Evolutionary conservation across 2,113 vertebrate genomes (phyloP), one percentile per base, ranked within the genome.

Genomic region (Rhagologus leucostigma): DNA sequence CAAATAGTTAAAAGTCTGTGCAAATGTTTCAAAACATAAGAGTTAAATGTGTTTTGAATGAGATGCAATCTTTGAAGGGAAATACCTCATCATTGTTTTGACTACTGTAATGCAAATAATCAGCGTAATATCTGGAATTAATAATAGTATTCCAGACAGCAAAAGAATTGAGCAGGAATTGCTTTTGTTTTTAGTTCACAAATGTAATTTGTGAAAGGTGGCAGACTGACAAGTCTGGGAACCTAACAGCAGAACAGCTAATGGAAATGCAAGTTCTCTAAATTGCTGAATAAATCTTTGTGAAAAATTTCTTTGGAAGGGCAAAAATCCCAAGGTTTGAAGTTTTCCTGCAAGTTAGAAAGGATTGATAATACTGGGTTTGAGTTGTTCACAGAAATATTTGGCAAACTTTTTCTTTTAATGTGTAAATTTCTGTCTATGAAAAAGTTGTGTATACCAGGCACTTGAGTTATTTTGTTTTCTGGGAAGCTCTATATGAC

Each of bases 51-150:
- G n/a, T 93, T 96, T 96, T 68, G 60, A 96, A 89, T 63, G 52
- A 87, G 56, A 97, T 94, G 90, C 60, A 92, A 88, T 82, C 53
- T 91, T 96, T 81, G 62, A 95, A 71, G 91, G 90, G 79, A 97
- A 97, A 97, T 96, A 68, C 22, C 52, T 97, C 89, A 91, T 88
- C 91, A 64, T 95, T 95, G 95, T 96, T 98, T 97, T 97, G 90
- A 97, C 92, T 96, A 59, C 89, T 89, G 49, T 74, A 90, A 77
- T 39, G 62, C 81, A 87, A 96, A 95, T 95, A 95, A 97, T 96
- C 83, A 96, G 83, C 75, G 57, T 94, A 91, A 86, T 96, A 95
- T 93, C 71, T 96, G 97, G 86, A 96, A 97, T 93, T 97, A 93
- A 97, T 96, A 81, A 93, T 53, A 89, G 62, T 85, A 94, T 95